phyloP scores from a whole-genome alignment of 2,113 vertebrate genomes.

The Trogon melanurus region DNA sequence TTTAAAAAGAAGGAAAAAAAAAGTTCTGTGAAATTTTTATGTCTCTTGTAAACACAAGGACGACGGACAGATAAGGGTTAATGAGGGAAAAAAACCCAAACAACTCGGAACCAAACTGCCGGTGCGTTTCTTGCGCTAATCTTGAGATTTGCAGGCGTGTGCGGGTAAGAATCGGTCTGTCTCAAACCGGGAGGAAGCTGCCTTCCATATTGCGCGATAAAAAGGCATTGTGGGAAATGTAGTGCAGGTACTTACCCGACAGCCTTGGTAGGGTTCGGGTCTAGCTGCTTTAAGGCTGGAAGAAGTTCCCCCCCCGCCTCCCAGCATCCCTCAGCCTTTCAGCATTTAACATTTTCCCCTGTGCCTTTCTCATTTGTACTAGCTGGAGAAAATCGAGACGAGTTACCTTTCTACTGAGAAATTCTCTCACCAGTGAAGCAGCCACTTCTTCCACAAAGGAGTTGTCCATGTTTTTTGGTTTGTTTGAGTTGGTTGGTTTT shows the following conservation, averaged over 20 bases:
- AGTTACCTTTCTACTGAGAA: constrained; percentile 89
- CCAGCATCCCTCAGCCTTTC: neutral
- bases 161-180: neutral
- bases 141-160: rapidly evolving
- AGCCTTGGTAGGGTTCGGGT: rapidly evolving
- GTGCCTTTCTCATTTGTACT: neutral
- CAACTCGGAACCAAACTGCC: neutral
- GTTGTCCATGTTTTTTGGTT: constrained; percentile 71
- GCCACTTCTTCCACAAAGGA: constrained; percentile 86
- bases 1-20: too few species aligned
- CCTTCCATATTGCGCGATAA: rapidly evolving
- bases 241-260: neutral
- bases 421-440: constrained; percentile 90
- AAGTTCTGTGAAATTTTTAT: neutral
- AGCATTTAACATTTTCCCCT: neutral
- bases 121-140: neutral
- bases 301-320: neutral
- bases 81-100: neutral
- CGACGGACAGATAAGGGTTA: neutral
- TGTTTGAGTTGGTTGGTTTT: too few species aligned
- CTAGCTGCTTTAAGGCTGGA: too few species aligned
- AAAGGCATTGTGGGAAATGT: constrained; percentile 65
- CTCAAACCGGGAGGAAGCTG: neutral
- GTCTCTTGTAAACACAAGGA: neutral
- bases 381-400: neutral